A percentile compares a stretch with the other conserved stretches of the same genome.
Conservation (phyloP, 2,113 vertebrate genomes). For the Lepisosteus oculatus region DNA sequence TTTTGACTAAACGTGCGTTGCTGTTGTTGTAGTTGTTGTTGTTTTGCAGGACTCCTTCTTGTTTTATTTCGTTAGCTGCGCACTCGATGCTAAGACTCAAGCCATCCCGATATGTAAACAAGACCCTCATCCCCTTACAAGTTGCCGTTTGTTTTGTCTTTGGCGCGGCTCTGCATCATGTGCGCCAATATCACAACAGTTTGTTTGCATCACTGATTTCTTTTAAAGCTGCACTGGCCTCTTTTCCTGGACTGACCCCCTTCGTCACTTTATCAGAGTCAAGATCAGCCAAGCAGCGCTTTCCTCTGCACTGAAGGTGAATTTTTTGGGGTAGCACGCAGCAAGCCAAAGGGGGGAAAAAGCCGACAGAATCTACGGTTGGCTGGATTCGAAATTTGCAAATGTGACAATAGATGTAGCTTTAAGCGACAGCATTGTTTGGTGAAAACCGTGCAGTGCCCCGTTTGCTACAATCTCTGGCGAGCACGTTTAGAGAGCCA, state of each 20-base stretch:
- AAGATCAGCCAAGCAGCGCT: constrained; percentile 39
- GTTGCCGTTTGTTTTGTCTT: constrained; percentile 61
- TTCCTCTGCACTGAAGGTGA: constrained; percentile 19
- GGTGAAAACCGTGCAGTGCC: background rate
- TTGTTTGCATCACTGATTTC: constrained; percentile 58
- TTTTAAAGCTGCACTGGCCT: constrained; percentile 63
- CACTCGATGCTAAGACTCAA: background rate
- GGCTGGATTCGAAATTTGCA: constrained; percentile 10
- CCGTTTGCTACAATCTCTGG: background rate
- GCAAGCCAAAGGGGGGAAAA: background rate
- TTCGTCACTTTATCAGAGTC: constrained; percentile 48
- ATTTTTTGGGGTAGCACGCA: background rate
- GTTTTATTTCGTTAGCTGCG: background rate
- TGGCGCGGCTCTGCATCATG: constrained; percentile 55
- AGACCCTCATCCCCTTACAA: constrained; percentile 27
- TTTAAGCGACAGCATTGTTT: background rate
- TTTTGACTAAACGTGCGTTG: too few relatives aligned
- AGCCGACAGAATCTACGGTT: constrained; percentile 2
- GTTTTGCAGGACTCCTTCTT: too few relatives aligned
- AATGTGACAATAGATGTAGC: constrained; percentile 16
- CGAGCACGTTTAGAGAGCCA: too few relatives aligned
- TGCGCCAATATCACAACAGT: constrained; percentile 51
- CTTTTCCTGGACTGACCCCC: constrained; percentile 48
- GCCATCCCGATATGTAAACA: background rate
- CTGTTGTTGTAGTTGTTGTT: too few relatives aligned